Conservation (phyloP, 2,888 invertebrate species). For the Aspidiotus rigidus region DNA sequence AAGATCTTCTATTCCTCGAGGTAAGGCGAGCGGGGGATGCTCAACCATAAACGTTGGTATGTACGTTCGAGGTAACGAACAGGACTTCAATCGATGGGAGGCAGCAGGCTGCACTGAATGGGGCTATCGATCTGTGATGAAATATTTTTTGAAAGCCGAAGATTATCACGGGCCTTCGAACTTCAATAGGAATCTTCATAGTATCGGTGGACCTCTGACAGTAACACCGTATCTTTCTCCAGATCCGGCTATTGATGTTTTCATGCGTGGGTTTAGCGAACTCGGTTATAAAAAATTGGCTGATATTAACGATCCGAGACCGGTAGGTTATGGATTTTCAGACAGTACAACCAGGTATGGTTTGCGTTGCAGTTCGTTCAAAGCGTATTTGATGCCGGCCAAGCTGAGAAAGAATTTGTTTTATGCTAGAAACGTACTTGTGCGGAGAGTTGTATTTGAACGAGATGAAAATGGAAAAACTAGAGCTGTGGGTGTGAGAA, state of each 20-base stretch:
- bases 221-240: constrained; percentile 24
- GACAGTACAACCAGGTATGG: constrained; percentile 50
- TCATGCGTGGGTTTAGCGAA: constrained; percentile 4
- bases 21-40: constrained; percentile 34
- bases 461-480: constrained; percentile 44
- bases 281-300: constrained; percentile 17
- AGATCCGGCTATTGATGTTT: constrained; percentile 19
- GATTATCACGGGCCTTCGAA: constrained; percentile 9
- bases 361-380: constrained; percentile 66
- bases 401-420: constrained; percentile 59
- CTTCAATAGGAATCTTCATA: constrained; percentile 14
- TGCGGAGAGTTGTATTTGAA: constrained; percentile 55
- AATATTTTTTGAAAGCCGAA: constrained; percentile 35
- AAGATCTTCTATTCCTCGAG: constrained; percentile 27
- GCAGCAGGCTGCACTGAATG: constrained; percentile 31
- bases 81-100: constrained; percentile 34
- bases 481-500: constrained; percentile 56
- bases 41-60: constrained; percentile 35
- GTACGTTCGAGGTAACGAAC: constrained; percentile 32
- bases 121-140: constrained; percentile 29
- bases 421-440: constrained; percentile 58
- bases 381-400: constrained; percentile 64
- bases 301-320: constrained; percentile 23
- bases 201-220: constrained; percentile 26
- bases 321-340: constrained; percentile 23